These are phyloP conservation scores for Pterocles burchelli DNA, from an alignment of 2,113 vertebrate genomes.

Conservation along the genomic window DNA sequence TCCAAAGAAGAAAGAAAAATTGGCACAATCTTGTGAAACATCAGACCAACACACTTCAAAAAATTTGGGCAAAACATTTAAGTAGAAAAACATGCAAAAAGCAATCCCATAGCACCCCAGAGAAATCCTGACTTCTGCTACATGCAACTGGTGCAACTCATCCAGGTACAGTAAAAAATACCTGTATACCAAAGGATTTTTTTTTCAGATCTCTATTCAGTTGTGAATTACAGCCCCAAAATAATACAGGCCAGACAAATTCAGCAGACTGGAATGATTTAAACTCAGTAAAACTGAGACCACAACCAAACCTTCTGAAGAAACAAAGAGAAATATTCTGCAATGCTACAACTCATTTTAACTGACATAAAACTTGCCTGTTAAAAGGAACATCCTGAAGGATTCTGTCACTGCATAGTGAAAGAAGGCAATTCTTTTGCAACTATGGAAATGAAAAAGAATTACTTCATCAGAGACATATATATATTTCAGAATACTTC, in stretches of 20 bases:
- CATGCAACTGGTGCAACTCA: neutral
- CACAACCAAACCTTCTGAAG: neutral
- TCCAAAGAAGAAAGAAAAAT: neutral
- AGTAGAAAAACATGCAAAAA: neutral
- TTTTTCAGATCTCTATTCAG: neutral
- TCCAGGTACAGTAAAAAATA: neutral
- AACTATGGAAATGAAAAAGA: conserved; percentile 75
- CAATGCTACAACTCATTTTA: neutral
- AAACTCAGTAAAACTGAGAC: neutral
- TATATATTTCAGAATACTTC: neutral
- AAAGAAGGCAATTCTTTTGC: conserved; percentile 98
- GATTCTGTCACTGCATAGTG: conserved; percentile 97
- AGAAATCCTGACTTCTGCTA: neutral
- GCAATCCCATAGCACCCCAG: neutral
- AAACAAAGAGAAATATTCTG: neutral
- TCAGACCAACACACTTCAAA: neutral
- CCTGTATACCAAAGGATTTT: neutral
- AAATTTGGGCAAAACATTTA: neutral
- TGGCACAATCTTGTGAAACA: neutral
- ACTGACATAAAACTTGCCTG: conserved; percentile 78
- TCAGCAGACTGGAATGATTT: neutral
- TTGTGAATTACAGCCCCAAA: neutral
- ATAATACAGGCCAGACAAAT: neutral
- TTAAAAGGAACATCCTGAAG: conserved; percentile 99
- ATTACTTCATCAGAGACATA: neutral